A percentile compares a stretch with the other conserved stretches of the same genome.
phyloP scores from a whole-genome alignment of 1,140 invertebrate species.

The Brachionus calyciflorus region DNA sequence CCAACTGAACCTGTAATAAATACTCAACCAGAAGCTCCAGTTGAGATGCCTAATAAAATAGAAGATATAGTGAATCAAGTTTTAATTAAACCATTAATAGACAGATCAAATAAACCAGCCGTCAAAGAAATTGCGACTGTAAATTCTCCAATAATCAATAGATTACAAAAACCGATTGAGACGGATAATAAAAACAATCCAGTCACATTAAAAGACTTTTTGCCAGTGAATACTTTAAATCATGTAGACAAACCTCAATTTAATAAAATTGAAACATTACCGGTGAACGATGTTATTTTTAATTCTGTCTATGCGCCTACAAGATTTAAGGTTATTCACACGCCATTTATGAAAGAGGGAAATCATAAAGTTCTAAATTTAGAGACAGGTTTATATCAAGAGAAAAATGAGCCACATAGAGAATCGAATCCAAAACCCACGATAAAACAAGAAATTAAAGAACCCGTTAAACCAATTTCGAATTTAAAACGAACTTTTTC shows the following conservation, averaged over 20 bases:
- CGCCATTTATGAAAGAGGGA: slow-evolving; percentile 36
- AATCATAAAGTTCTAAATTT: slow-evolving; percentile 12
- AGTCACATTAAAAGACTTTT: not conserved
- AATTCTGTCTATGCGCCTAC: slow-evolving; percentile 8
- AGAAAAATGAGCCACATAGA: not conserved
- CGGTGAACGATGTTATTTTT: not conserved
- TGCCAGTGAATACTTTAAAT: not conserved
- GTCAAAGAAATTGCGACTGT: not conserved
- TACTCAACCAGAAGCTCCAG: not conserved
- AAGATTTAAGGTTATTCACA: not conserved
- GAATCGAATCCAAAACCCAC: not conserved
- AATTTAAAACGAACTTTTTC: slow-evolving; percentile 35
- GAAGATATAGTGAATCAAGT: not conserved
- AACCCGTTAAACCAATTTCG: not conserved
- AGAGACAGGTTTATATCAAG: slow-evolving; percentile 27
- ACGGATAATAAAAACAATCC: not conserved
- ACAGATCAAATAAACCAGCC: slow-evolving; percentile 7
- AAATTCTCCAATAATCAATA: not conserved
- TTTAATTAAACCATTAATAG: not conserved
- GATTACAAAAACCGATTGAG: not conserved
- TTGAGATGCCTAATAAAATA: not conserved
- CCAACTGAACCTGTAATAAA: too few species aligned
- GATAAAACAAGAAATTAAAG: not conserved
- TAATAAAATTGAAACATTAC: not conserved
- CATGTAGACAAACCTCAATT: not conserved